Evolutionary conservation across 2,888 invertebrate genomes (phyloP).

Genomic region (Xanthia icteritia): DNA sequence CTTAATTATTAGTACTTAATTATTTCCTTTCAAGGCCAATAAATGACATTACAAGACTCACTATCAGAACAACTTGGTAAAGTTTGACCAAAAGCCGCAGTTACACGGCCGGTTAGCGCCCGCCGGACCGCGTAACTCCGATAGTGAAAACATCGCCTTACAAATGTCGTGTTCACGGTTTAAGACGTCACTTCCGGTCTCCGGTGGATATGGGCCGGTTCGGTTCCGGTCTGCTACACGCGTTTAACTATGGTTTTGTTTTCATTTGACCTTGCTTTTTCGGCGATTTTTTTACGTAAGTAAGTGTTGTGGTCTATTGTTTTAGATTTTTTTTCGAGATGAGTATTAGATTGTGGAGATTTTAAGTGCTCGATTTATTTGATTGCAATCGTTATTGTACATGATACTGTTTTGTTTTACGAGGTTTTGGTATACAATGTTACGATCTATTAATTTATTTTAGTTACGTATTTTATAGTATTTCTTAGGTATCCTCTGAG

Average conservation of each 20-base stretch:
- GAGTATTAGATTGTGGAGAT: slow-evolving; percentile 53
- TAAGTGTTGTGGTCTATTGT: slow-evolving; percentile 71
- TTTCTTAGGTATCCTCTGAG: not conserved
- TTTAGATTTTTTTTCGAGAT: slow-evolving; percentile 56
- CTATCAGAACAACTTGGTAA: slow-evolving; percentile 54
- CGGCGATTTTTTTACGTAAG: slow-evolving; percentile 74
- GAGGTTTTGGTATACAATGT: slow-evolving; percentile 16
- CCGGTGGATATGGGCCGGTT: slow-evolving; percentile 82
- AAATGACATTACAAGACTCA: slow-evolving; percentile 51
- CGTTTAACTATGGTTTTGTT: slow-evolving; percentile 85
- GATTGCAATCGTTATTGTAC: slow-evolving; percentile 37
- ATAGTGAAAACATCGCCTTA: slow-evolving; percentile 83
- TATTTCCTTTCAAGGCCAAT: slow-evolving; percentile 18
- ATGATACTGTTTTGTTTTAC: slow-evolving; percentile 25
- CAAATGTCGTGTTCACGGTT: slow-evolving; percentile 66
- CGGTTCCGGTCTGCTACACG: slow-evolving; percentile 82
- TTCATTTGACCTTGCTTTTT: slow-evolving; percentile 82
- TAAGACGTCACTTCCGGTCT: slow-evolving; percentile 83
- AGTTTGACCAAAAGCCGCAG: slow-evolving; percentile 74
- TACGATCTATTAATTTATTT: not conserved
- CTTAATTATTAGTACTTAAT: too few species aligned
- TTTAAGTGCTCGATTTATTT: slow-evolving; percentile 47
- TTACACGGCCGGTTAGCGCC: slow-evolving; percentile 81
- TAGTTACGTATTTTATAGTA: not conserved
- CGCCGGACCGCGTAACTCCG: slow-evolving; percentile 78